Base-by-base conservation (phyloP, 2,797 vertebrate species). In the Thripadectes ignobilis region DNA sequence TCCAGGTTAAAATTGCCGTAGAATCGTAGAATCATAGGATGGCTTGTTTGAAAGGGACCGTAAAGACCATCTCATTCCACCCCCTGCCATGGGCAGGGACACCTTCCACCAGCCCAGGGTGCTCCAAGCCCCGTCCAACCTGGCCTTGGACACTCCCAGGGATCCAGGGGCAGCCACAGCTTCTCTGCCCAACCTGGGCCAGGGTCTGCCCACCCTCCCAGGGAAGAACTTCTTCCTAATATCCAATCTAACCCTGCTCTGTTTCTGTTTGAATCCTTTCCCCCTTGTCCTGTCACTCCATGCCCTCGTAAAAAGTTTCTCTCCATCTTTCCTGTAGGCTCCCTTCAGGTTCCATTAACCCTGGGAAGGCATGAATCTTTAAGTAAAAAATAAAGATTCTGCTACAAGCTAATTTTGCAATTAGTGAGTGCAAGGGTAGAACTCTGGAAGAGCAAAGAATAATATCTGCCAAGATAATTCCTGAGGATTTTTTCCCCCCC, bases 361-460 rank as follows among this genome's bases (percentile, higher is more conserved):
- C 65, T 85, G 76, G 58, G 22, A 58, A 94, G 52, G 48, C 48
- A 93, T 55, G 95, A 90, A 92, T 88, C 90, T 49, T 66, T 82
- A 58, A 38, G 24, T 10, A 19, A 26, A 69, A 57, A 67, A 57
- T 29, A 36, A 65, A 54, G 4, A 34, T n/a, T 89, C 78, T 89
- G 57, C 48, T 73, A 57, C 36, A 77, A 85, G 73, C 74, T 88
- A 88, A 82, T 46, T 96, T 93, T 91, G 20, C 46, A 68, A 54
- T 96, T 96, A 97, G 88, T 71, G 82, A 97, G 96, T 75, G 65
- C 8, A 87, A 92, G 61, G 48, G 46, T 86, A 92, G 55, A 90
- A 88, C 83, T 51, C 30, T 59, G 78, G 74, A 96, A 66, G 62
- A 89, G 34, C 29, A 93, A 74, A 79, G 59, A 51, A 66, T 92